These are phyloP conservation scores for Tetrapedia diversipes DNA, from an alignment of 2,888 invertebrate genomes.

Conservation along the genomic window DNA sequence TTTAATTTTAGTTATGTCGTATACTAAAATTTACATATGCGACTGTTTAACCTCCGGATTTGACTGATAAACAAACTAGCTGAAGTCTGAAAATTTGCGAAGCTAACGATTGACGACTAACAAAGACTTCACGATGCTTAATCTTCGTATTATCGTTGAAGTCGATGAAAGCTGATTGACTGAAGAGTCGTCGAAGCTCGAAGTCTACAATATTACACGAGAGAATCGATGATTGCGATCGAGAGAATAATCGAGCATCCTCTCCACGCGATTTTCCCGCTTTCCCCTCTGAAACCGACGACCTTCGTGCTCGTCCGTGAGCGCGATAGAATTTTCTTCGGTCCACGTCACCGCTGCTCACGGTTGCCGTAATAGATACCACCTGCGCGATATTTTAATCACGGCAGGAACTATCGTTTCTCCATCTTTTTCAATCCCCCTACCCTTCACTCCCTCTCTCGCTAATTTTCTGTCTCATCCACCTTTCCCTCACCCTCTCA, in stretches of 20 bases:
- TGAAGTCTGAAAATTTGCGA: no score
- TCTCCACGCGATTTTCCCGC: slow-evolving; percentile 46
- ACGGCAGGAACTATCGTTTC: slow-evolving; percentile 21
- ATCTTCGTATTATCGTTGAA: no score
- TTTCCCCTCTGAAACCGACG: slow-evolving; percentile 42
- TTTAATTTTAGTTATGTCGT: no score
- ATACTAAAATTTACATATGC: no score
- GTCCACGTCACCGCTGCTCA: slow-evolving; percentile 62
- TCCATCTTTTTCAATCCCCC: no score
- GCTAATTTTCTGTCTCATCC: no score
- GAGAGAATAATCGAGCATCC: slow-evolving; percentile 4
- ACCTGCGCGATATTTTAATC: slow-evolving; percentile 67
- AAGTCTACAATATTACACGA: not conserved
- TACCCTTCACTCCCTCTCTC: no score
- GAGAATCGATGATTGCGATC: not conserved
- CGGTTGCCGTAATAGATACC: slow-evolving; percentile 57
- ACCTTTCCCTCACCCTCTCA: no score
- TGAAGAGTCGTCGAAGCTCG: not conserved
- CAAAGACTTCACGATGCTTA: no score
- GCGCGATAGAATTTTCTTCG: slow-evolving; percentile 65
- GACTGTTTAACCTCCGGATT: no score
- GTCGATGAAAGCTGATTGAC: not conserved
- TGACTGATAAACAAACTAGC: no score
- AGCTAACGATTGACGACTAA: no score
- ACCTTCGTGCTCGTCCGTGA: slow-evolving; percentile 65